Evolutionary conservation across 2,113 vertebrate genomes (phyloP).

Genomic region (Cettia cetti): DNA sequence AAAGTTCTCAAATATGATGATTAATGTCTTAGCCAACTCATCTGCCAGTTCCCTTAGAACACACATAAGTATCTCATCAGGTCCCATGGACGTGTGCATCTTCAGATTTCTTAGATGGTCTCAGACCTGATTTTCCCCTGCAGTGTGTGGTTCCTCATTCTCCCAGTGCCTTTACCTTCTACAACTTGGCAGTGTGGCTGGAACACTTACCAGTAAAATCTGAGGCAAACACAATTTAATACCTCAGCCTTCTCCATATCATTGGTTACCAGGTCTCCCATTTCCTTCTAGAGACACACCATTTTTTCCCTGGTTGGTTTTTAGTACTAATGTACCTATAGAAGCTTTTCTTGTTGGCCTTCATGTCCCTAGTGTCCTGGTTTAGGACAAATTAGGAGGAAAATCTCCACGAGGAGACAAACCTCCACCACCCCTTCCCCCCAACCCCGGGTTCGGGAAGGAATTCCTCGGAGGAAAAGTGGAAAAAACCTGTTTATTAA

Average conservation of each 20-base stretch:
- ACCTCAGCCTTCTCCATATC: not conserved
- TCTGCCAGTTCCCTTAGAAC: not conserved
- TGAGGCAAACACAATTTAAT: not conserved
- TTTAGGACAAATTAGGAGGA: too few relatives aligned
- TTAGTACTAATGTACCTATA: not conserved
- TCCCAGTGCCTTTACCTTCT: not conserved
- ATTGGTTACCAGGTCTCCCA: not conserved
- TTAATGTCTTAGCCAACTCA: not conserved
- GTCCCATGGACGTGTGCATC: not conserved
- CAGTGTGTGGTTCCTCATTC: not conserved
- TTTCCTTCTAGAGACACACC: not conserved
- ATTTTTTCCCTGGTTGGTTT: not conserved
- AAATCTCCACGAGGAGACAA: too few relatives aligned
- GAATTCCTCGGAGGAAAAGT: too few relatives aligned
- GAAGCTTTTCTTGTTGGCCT: not conserved
- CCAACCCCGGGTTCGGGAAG: too few relatives aligned
- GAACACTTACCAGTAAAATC: not conserved
- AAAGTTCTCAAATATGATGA: not conserved
- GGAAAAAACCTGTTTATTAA: too few relatives aligned
- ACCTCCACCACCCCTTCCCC: too few relatives aligned
- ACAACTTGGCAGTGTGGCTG: not conserved
- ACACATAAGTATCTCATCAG: not conserved
- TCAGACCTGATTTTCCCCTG: not conserved
- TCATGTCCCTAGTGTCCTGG: not conserved
- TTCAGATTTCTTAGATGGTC: not conserved